Conservation (phyloP, 2,113 vertebrate species). For the Rhegmatorhina hoffmannsi region DNA sequence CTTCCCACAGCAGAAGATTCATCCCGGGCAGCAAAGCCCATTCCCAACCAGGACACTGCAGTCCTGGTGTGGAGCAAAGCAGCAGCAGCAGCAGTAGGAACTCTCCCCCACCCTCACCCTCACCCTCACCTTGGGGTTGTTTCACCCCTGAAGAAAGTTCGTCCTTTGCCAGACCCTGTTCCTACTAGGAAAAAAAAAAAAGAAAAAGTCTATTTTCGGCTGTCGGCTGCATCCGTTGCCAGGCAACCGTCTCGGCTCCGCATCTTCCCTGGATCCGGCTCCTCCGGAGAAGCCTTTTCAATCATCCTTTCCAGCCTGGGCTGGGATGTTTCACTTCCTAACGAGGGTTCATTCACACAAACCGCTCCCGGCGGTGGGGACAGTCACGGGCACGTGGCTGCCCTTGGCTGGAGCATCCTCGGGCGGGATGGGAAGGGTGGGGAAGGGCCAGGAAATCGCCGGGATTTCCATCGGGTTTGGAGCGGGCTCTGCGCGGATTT, state of each 20-base stretch:
- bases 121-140: neutral
- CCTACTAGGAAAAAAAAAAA: neutral
- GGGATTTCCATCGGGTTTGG: neutral
- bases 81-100: neutral
- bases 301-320: neutral
- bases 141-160: constrained; percentile 3
- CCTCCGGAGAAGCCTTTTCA: neutral
- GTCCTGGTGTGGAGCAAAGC: neutral
- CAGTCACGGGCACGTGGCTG: neutral
- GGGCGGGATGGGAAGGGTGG: rapidly evolving
- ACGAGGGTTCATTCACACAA: neutral
- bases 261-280: constrained; percentile 7
- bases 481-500: rapidly evolving
- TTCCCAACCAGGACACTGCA: rapidly evolving
- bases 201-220: constrained; percentile 45
- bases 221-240: constrained; percentile 43
- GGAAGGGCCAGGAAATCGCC: neutral
- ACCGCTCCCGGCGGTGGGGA: rapidly evolving
- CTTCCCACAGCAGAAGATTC: neutral
- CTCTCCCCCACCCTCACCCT: neutral
- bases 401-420: neutral
- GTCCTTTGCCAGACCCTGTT: neutral
- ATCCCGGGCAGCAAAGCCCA: neutral
- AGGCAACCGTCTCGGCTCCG: neutral
- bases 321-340: constrained; percentile 34